These are phyloP conservation scores for Microdon myrmicae DNA, from an alignment of 2,888 invertebrate genomes.

Conservation along the genomic window DNA sequence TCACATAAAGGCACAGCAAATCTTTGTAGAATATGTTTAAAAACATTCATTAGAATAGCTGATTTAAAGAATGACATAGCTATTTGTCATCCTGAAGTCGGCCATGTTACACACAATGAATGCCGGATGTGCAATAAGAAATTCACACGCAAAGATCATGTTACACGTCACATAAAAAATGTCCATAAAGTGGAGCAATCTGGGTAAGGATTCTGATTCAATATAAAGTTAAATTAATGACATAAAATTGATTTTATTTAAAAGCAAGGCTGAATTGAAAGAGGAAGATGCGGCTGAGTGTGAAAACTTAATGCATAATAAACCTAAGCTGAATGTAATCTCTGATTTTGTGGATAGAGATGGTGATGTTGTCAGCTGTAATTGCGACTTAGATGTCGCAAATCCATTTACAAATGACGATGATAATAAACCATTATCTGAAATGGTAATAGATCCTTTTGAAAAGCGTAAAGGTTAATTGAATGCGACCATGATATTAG, in stretches of 20 bases:
- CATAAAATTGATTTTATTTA: too few species aligned
- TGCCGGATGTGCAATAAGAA: conserved; percentile 67
- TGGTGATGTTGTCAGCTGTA: not conserved
- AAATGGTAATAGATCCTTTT: too few species aligned
- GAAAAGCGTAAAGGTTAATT: conserved; percentile 1
- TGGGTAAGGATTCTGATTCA: too few species aligned
- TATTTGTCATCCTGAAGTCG: conserved; percentile 54
- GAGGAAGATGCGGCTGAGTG: too few species aligned
- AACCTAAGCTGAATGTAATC: too few species aligned
- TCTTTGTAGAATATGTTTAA: conserved; percentile 66
- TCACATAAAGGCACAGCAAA: conserved; percentile 54
- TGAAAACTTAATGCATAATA: too few species aligned
- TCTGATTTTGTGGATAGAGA: conserved; percentile 5
- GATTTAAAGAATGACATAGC: conserved; percentile 67
- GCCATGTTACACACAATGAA: conserved; percentile 31
- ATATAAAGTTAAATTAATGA: too few species aligned
- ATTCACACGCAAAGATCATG: conserved; percentile 67
- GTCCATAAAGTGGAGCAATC: conserved; percentile 63
- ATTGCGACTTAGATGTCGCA: conserved; percentile 45
- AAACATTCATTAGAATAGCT: conserved; percentile 65
- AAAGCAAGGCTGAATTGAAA: too few species aligned
- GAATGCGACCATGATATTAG: not conserved
- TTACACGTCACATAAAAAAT: conserved; percentile 67
- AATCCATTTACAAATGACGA: conserved; percentile 62
- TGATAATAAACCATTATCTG: conserved; percentile 52